These are phyloP conservation scores for Aethes cnicana DNA, from an alignment of 2,888 invertebrate genomes.

Conservation along the genomic window DNA sequence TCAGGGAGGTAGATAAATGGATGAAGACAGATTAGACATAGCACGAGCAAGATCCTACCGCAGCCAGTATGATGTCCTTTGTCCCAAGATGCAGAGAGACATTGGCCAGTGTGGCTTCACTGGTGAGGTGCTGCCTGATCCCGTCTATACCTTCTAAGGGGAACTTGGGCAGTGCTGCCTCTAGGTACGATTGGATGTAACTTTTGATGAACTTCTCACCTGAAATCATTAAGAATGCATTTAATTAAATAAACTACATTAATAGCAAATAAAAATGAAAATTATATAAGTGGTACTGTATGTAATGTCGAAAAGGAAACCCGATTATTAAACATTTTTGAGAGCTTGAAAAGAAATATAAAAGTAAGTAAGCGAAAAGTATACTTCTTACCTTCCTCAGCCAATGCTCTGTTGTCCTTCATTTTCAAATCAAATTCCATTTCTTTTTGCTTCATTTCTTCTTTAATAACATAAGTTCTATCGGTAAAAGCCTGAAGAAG, in stretches of 20 bases:
- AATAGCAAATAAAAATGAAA: background rate
- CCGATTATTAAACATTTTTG: too few relatives aligned
- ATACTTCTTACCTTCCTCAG: conserved; percentile 85
- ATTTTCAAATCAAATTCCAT: conserved; percentile 86
- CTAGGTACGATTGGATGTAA: conserved; percentile 87
- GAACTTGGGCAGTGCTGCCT: conserved; percentile 86
- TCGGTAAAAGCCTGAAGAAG: conserved; percentile 91
- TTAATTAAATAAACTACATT: too few relatives aligned
- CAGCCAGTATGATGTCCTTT: conserved; percentile 89
- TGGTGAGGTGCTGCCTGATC: conserved; percentile 85
- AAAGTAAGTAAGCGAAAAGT: too few relatives aligned
- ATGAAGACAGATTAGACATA: too few relatives aligned
- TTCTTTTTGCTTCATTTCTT: conserved; percentile 86
- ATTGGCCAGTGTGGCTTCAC: conserved; percentile 85
- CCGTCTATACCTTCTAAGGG: conserved; percentile 89
- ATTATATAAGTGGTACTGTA: too few relatives aligned
- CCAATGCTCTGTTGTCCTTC: conserved; percentile 86
- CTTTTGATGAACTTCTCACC: conserved; percentile 85
- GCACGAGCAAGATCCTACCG: conserved; percentile 80
- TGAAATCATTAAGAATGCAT: too few relatives aligned
- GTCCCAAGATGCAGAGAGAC: conserved; percentile 90
- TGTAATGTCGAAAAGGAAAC: too few relatives aligned
- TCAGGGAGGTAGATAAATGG: too few relatives aligned
- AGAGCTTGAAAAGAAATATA: too few relatives aligned
- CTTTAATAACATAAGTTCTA: conserved; percentile 88